These are phyloP conservation scores for Cylloceria caligata DNA, from an alignment of 2,888 invertebrate genomes.

Conservation along the genomic window DNA sequence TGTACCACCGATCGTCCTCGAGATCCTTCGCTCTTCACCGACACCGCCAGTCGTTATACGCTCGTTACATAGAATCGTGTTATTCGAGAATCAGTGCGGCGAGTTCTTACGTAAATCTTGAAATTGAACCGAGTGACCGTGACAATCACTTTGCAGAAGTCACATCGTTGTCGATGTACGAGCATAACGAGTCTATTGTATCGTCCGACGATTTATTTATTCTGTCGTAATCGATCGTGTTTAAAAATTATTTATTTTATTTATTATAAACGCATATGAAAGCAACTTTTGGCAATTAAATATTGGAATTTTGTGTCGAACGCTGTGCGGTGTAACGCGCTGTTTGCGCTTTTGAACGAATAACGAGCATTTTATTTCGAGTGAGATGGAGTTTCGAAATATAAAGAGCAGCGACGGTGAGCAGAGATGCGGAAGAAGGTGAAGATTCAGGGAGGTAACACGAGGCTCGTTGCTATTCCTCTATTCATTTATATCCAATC, in stretches of 20 bases:
- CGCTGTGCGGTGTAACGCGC: neutral
- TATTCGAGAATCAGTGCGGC: constrained; percentile 15
- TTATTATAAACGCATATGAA: too few species aligned
- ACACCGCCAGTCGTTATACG: constrained; percentile 25
- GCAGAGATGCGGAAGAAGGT: neutral
- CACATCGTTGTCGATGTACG: neutral
- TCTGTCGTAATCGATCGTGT: too few species aligned
- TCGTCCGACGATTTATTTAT: too few species aligned
- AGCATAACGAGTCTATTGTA: too few species aligned
- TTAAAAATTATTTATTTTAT: too few species aligned
- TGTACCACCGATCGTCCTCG: constrained; percentile 22
- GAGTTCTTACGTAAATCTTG: constrained; percentile 12
- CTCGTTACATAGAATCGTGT: constrained; percentile 11
- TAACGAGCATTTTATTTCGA: constrained; percentile 4
- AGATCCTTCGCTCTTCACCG: constrained; percentile 16
- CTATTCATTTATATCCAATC: constrained; percentile 29
- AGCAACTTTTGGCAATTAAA: neutral
- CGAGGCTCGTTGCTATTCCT: constrained; percentile 3
- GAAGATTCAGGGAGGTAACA: constrained; percentile 30
- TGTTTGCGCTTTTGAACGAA: neutral
- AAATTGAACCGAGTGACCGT: constrained; percentile 14
- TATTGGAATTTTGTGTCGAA: neutral
- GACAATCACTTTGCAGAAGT: neutral
- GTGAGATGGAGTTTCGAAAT: neutral
- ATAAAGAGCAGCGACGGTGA: neutral